Conservation (phyloP, 2,888 invertebrate genomes). For the Gonocerus acuteangulatus region DNA sequence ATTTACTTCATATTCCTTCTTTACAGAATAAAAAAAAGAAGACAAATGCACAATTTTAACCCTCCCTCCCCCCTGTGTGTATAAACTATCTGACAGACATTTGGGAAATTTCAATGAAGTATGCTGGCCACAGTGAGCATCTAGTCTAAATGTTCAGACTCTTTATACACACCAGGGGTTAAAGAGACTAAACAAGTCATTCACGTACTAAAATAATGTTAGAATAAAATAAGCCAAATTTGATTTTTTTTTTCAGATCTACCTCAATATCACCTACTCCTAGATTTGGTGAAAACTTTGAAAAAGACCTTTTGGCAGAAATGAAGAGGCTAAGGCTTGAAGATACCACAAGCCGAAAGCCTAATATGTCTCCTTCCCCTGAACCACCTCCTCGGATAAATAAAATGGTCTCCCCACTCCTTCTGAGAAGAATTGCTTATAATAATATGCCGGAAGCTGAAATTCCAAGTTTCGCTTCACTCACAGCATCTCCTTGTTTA, state of each 20-base stretch:
- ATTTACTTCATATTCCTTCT: no score
- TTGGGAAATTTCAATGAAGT: no score
- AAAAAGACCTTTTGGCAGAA: conserved; percentile 27
- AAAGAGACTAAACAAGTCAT: no score
- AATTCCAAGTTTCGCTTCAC: conserved; percentile 4
- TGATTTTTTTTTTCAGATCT: conserved; percentile 34
- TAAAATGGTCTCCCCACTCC: conserved; percentile 36
- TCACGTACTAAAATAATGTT: no score
- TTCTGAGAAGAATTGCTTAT: conserved; percentile 32
- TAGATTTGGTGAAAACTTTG: conserved; percentile 29
- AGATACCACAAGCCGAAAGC: conserved; percentile 23
- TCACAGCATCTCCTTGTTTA: conserved; percentile 18
- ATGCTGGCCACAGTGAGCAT: no score
- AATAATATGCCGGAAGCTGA: conserved; percentile 27
- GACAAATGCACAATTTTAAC: no score
- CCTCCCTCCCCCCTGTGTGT: no score
- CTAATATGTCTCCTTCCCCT: conserved; percentile 36
- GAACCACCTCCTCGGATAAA: conserved; percentile 39
- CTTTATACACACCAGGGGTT: no score
- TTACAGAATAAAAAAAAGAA: no score
- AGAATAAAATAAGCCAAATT: no score
- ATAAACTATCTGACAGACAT: no score
- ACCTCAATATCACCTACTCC: conserved; percentile 39
- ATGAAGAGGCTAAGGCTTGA: conserved; percentile 29
- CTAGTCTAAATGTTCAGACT: no score